phyloP scores from a whole-genome alignment of 2,797 vertebrate genomes.

The Pipistrellus kuhlii region DNA sequence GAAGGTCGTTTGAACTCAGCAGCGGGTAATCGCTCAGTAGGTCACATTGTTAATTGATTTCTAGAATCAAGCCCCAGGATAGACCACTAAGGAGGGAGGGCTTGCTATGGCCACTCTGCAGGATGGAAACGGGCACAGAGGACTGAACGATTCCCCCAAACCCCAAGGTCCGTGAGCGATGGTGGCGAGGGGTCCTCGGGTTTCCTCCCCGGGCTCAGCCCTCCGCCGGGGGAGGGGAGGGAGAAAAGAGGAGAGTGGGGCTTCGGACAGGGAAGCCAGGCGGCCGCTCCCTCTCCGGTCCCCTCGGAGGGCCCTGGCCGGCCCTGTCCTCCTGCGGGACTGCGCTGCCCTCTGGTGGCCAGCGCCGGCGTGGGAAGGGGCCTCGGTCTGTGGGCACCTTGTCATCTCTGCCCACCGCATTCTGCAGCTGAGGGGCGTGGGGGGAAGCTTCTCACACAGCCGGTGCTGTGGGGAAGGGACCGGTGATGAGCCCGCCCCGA shows the following conservation, averaged over 20 bases:
- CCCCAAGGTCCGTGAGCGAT: neutral
- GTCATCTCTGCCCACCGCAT: fast-evolving
- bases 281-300: fast-evolving
- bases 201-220: neutral
- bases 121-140: neutral
- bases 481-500: fast-evolving
- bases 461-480: fast-evolving
- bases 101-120: neutral
- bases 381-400: fast-evolving
- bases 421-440: neutral
- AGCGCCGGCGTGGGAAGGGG: fast-evolving
- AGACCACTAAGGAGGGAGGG: neutral
- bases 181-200: neutral
- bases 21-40: fast-evolving
- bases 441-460: fast-evolving
- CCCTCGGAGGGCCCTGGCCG: fast-evolving
- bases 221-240: neutral
- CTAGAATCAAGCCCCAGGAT: fast-evolving
- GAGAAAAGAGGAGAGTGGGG: fast-evolving
- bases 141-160: neutral
- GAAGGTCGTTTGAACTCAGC: neutral
- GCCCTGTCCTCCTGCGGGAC: constrained; percentile 25
- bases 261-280: neutral
- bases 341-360: constrained; percentile 72
- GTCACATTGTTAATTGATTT: fast-evolving